A percentile compares a stretch with the other conserved stretches of the same genome.
These are phyloP conservation scores for Hippopotamyrus pictus DNA, from an alignment of 2,797 vertebrate genomes.

Conservation along the genomic window DNA sequence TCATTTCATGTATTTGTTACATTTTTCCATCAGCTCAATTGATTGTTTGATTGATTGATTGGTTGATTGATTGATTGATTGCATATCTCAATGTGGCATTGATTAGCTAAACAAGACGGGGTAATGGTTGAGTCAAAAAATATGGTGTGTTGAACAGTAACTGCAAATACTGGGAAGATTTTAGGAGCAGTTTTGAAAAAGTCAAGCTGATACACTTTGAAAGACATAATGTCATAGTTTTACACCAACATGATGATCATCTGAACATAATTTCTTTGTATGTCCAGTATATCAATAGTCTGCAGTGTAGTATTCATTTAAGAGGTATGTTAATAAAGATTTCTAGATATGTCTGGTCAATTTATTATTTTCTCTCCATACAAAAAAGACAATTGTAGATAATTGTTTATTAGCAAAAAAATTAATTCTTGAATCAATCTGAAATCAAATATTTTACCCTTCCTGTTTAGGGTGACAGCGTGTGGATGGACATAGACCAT, in stretches of 20 bases:
- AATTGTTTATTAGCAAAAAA: neutral
- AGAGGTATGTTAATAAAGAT: neutral
- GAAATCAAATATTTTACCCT: neutral
- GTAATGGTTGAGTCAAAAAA: neutral
- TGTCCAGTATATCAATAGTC: neutral
- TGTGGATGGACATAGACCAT: slow-evolving; percentile 82
- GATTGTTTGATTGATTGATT: neutral
- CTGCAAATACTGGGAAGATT: neutral
- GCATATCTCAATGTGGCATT: neutral
- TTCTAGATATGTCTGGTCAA: neutral
- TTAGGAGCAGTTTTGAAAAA: neutral
- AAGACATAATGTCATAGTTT: neutral
- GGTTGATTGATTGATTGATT: neutral
- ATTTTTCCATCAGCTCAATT: neutral
- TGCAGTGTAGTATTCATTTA: neutral
- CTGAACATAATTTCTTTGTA: neutral
- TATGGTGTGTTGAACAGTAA: neutral
- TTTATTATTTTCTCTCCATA: neutral
- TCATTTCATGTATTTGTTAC: neutral
- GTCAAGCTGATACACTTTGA: neutral
- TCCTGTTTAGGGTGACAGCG: slow-evolving; percentile 70
- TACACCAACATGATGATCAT: neutral
- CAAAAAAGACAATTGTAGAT: neutral
- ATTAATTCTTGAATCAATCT: neutral
- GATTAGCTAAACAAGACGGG: neutral